phyloP scores from a whole-genome alignment of 2,113 vertebrate genomes.

The Pristiophorus japonicus region DNA sequence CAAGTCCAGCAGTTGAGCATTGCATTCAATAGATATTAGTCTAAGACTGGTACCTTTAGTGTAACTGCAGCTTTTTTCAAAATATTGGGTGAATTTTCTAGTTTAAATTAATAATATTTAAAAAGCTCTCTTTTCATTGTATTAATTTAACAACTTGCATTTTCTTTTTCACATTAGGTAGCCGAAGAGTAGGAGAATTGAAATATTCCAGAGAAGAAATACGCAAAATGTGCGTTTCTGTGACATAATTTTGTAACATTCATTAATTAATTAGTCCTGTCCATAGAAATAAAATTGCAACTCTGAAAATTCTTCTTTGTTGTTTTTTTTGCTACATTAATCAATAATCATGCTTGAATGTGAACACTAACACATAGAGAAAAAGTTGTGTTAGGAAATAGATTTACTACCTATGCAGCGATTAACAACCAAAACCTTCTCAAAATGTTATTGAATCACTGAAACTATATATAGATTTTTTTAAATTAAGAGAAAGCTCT shows the following conservation, averaged over 20 bases:
- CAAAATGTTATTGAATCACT: not conserved
- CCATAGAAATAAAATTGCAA: conserved; percentile 24
- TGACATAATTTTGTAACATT: not conserved
- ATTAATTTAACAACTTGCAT: conserved; percentile 3
- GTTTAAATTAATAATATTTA: not conserved
- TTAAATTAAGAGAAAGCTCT: no score
- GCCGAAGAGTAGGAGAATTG: not conserved
- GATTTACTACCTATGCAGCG: not conserved
- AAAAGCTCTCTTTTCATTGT: not conserved
- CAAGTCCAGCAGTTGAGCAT: not conserved
- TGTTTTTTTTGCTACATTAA: not conserved
- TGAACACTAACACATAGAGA: not conserved
- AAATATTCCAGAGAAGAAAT: not conserved
- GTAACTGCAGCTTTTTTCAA: not conserved
- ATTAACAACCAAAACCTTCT: not conserved
- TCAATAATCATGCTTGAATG: not conserved
- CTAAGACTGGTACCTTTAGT: not conserved
- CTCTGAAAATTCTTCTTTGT: not conserved
- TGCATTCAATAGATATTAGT: not conserved
- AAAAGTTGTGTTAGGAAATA: not conserved
- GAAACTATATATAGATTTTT: not conserved
- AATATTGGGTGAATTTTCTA: not conserved
- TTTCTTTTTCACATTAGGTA: conserved; percentile 17
- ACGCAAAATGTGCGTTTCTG: not conserved
- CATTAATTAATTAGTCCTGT: not conserved